Evolutionary conservation across 2,888 invertebrate species (phyloP).

Genomic region (Cataglyphis altisquamis): DNA sequence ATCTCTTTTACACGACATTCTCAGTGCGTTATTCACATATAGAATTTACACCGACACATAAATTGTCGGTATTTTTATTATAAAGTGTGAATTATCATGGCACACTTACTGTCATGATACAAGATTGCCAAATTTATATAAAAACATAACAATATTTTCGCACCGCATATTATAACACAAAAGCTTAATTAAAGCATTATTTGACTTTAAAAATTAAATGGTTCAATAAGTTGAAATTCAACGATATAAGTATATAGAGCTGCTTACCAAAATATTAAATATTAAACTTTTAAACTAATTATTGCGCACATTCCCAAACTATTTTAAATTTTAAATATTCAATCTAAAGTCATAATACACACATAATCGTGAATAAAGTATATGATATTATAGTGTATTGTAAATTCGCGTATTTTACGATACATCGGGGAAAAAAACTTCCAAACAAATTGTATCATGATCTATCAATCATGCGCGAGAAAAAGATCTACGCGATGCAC

Average conservation of each 20-base stretch:
- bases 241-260: background rate
- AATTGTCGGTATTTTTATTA: background rate
- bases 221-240: background rate
- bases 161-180: too few relatives aligned
- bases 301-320: background rate
- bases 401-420: constrained; percentile 17
- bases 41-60: too few relatives aligned
- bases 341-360: background rate
- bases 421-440: background rate
- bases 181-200: background rate
- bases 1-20: constrained; percentile 34
- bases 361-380: background rate
- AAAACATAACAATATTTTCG: background rate
- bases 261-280: constrained; percentile 9
- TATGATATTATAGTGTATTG: background rate
- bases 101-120: background rate
- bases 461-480: background rate
- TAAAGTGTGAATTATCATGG: constrained; percentile 4
- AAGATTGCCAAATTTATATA: background rate
- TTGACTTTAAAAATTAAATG: background rate
- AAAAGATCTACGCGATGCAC: background rate
- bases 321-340: constrained; percentile 7
- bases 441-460: background rate
- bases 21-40: background rate
- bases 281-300: background rate